These are phyloP conservation scores for Amblyteles armatorius DNA, from an alignment of 2,888 invertebrate species.

Conservation along the genomic window DNA sequence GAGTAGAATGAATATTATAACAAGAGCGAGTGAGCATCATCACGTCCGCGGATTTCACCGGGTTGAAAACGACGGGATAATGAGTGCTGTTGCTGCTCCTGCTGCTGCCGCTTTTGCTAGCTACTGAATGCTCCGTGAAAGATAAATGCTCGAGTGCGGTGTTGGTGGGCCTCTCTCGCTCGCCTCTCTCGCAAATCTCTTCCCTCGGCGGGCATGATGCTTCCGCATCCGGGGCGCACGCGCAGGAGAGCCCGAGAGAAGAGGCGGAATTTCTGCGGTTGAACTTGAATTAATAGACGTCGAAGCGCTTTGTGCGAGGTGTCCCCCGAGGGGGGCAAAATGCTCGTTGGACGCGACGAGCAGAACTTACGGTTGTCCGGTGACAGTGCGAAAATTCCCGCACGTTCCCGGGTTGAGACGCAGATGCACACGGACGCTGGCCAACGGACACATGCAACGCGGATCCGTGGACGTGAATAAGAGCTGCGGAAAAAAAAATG, in stretches of 20 bases:
- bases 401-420: not conserved
- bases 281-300: slow-evolving; percentile 78
- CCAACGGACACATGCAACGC: not conserved
- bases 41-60: slow-evolving; percentile 58
- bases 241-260: slow-evolving; percentile 28
- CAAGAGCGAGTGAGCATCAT: slow-evolving; percentile 46
- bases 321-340: slow-evolving; percentile 43
- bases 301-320: slow-evolving; percentile 68
- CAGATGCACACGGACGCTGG: not conserved
- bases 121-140: slow-evolving; percentile 61
- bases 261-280: slow-evolving; percentile 75
- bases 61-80: slow-evolving; percentile 62
- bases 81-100: slow-evolving; percentile 34
- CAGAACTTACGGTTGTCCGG: slow-evolving; percentile 75
- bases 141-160: slow-evolving; percentile 59
- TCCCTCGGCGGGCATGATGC: slow-evolving; percentile 50
- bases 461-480: not conserved
- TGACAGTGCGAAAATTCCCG: slow-evolving; percentile 80
- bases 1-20: slow-evolving; percentile 5
- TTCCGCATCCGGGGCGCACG: slow-evolving; percentile 76
- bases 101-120: slow-evolving; percentile 14
- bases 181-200: slow-evolving; percentile 56
- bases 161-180: slow-evolving; percentile 43
- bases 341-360: slow-evolving; percentile 26
- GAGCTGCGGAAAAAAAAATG: not conserved